Evolutionary conservation across 2,113 vertebrate species (phyloP), one percentile per base, ranked within the genome.

Genomic region (Synodontis membranacea): DNA sequence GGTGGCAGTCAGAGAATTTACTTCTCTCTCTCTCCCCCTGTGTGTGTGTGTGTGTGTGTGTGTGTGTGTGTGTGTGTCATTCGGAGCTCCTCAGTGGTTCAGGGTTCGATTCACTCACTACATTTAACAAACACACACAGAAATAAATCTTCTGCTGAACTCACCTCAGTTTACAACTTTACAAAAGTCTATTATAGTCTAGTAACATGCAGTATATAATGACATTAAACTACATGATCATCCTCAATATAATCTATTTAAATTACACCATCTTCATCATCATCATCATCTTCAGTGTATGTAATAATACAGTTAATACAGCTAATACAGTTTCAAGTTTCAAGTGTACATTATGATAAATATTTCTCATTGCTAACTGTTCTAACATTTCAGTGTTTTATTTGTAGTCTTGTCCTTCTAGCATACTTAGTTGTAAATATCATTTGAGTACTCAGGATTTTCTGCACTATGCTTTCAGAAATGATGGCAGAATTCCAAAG

Each of bases 1-100:
- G n/a, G n/a, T n/a, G 87, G 87, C 87, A 85, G 66, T 85, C 64
- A 44, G 60, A 84, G 62, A 52, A 80, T 84, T 84, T 66, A 37
- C n/a, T 17, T 48, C 8, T 48, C 12, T 50, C 1, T n/a, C 4
- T 62, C 2, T 62, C 0, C n/a, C 4, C 25, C 0, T 58, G 25
- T 60, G 23, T 60, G 58, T 60, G 58, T 58, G 52, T 54, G 58
- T 60, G 25, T 60, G 58, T 60, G 58, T 60, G 58, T 60, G 58
- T 66, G 64, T 66, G 62, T 66, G 62, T 66, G 62, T 66, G 62
- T 66, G 62, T 66, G 62, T 2, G 62, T 28, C 23, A 46, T 5
- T 46, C 23, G 28, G 70, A 74, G 42, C 42, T 46, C 42, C 72
- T 75, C 42, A 6, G 42, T n/a, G 11, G 25, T 48, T 75, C 25